Percentiles rank a stretch among this genome's conserved stretches.
Evolutionary conservation across 2,797 vertebrate species (phyloP).

Genomic region (Oceanodroma leucorhoa): DNA sequence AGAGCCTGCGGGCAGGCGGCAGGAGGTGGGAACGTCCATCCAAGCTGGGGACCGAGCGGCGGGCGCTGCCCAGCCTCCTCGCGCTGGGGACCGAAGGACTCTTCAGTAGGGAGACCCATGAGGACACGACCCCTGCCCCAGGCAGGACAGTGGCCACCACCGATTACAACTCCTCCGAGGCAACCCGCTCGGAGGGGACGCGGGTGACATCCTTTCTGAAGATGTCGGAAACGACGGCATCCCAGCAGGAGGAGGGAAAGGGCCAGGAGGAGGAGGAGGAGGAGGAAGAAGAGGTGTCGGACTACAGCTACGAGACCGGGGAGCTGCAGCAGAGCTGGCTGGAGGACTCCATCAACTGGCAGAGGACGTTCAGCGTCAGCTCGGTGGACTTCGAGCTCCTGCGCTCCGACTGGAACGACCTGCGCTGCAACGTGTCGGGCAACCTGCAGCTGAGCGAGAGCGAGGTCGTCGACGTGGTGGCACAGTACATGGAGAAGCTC

Average conservation of each 20-base stretch:
- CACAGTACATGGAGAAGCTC: conserved; percentile 97
- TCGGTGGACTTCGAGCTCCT: conserved; percentile 94
- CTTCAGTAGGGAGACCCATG: conserved; percentile 34
- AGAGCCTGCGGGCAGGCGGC: background rate
- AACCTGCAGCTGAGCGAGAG: conserved; percentile 94
- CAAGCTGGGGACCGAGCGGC: background rate
- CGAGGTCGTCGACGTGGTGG: conserved; percentile 93
- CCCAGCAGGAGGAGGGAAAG: conserved; percentile 75
- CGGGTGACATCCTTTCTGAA: conserved; percentile 87
- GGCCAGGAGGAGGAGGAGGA: conserved; percentile 73
- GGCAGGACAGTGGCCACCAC: background rate
- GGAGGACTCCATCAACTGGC: conserved; percentile 96
- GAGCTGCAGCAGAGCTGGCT: conserved; percentile 88
- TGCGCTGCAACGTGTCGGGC: conserved; percentile 95
- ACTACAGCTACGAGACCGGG: conserved; percentile 83
- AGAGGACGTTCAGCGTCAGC: conserved; percentile 94
- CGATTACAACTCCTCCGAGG: conserved; percentile 73
- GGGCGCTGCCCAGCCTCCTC: background rate
- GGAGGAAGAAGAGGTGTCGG: conserved; percentile 80
- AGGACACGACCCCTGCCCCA: background rate
- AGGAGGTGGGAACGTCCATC: conserved; percentile 9
- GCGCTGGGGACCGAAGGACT: conserved; percentile 26
- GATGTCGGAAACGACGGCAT: conserved; percentile 80
- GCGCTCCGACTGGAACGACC: conserved; percentile 97
- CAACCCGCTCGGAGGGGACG: background rate